A percentile compares a stretch with the other conserved stretches of the same genome.
phyloP scores from a whole-genome alignment of 2,888 invertebrate genomes.

The Orchesellides sinensis region DNA sequence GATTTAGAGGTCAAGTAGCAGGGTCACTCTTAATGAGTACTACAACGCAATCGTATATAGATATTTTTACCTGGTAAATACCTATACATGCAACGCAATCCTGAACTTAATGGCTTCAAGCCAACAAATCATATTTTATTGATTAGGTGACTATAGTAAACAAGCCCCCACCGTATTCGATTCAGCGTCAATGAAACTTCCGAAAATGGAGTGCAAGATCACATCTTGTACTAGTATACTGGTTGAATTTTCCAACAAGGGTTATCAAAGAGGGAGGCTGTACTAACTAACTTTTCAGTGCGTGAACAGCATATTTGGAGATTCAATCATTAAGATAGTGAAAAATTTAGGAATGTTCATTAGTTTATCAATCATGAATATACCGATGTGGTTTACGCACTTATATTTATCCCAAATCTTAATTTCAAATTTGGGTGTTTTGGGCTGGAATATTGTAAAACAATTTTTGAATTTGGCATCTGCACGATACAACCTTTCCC shows the following conservation, averaged over 20 bases:
- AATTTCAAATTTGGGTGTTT: too few species aligned
- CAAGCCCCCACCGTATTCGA: background rate
- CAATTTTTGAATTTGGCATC: too few species aligned
- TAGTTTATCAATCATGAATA: too few species aligned
- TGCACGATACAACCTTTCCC: too few species aligned
- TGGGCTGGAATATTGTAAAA: too few species aligned
- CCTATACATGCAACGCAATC: background rate
- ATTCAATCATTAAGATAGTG: too few species aligned
- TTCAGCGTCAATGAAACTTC: background rate
- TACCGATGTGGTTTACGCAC: too few species aligned
- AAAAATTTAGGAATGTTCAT: too few species aligned
- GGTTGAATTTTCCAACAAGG: background rate
- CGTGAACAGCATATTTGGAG: background rate
- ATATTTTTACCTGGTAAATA: background rate
- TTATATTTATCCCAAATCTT: too few species aligned
- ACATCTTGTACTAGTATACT: background rate
- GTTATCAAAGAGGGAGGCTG: background rate
- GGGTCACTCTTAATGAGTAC: slow-evolving; percentile 31
- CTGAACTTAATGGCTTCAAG: slow-evolving; percentile 25
- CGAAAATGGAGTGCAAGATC: background rate
- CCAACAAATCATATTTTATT: slow-evolving; percentile 24
- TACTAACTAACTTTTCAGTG: background rate
- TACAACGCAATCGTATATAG: background rate
- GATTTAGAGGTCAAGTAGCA: slow-evolving; percentile 45
- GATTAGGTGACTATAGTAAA: background rate